Evolutionary conservation across 2,797 vertebrate species (phyloP).

Genomic region (Gallinago stenura): DNA sequence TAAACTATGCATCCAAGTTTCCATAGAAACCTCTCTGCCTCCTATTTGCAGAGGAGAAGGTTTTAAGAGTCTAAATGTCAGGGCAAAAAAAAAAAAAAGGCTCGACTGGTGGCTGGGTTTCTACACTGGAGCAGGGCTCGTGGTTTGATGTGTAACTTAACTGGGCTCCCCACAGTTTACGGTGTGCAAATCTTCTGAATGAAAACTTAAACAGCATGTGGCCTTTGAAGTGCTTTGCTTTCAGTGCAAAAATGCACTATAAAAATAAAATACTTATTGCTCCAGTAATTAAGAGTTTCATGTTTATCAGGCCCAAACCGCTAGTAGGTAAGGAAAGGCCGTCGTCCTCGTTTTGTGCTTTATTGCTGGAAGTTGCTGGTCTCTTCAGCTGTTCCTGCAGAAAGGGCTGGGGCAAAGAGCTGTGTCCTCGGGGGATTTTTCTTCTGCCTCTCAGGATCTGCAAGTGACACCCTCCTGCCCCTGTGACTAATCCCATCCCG

Average conservation of each 20-base stretch:
- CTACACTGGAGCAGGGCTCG: background rate
- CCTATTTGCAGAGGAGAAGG: background rate
- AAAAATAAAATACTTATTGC: background rate
- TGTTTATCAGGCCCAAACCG: background rate
- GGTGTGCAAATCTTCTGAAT: background rate
- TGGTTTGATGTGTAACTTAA: background rate
- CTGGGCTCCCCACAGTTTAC: background rate
- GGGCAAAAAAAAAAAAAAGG: background rate
- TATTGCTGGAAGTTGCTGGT: background rate
- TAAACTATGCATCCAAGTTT: slow-evolving; percentile 29
- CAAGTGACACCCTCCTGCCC: slow-evolving; percentile 27
- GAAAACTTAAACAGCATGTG: background rate
- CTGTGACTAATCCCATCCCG: slow-evolving; percentile 61
- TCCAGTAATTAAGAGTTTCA: background rate
- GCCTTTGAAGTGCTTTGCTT: background rate
- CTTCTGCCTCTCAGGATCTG: slow-evolving; percentile 21
- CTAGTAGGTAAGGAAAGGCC: background rate
- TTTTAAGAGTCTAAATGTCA: slow-evolving; percentile 37
- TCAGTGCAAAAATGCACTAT: background rate
- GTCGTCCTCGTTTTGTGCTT: fast-evolving
- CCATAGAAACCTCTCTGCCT: slow-evolving; percentile 55
- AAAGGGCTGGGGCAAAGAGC: background rate
- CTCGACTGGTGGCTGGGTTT: background rate
- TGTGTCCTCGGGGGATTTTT: slow-evolving; percentile 44
- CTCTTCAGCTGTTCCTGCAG: background rate